phyloP scores from a whole-genome alignment of 2,888 invertebrate genomes.

The Apamea sordens region DNA sequence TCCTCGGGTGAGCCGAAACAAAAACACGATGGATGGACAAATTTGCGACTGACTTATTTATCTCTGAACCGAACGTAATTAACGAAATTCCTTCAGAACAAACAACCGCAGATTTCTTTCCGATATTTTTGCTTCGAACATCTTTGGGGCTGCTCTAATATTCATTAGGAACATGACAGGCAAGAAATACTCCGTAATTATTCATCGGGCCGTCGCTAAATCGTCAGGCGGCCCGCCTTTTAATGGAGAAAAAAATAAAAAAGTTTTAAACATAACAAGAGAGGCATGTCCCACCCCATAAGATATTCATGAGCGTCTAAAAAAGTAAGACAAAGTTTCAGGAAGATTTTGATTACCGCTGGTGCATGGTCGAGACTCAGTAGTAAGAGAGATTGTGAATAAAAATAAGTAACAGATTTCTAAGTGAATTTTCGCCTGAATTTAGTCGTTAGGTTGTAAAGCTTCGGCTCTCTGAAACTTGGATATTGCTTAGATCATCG shows the following conservation, averaged over 20 bases:
- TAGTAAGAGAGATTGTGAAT: conserved; percentile 54
- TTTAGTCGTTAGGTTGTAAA: conserved; percentile 67
- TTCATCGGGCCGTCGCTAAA: conserved; percentile 87
- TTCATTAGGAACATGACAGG: conserved; percentile 89
- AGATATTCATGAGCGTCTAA: conserved; percentile 86
- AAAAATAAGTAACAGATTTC: conserved; percentile 63
- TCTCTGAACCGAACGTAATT: conserved; percentile 83
- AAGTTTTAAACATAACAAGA: conserved; percentile 87
- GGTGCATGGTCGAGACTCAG: conserved; percentile 68
- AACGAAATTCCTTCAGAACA: conserved; percentile 80
- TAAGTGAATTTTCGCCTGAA: conserved; percentile 63
- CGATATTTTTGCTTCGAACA: conserved; percentile 67
- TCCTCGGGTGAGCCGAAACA: conserved; percentile 78
- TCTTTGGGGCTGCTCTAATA: conserved; percentile 79
- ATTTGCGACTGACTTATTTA: conserved; percentile 88
- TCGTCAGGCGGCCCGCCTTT: conserved; percentile 83
- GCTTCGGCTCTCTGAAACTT: conserved; percentile 70
- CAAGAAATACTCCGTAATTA: conserved; percentile 89
- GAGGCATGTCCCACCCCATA: conserved; percentile 82
- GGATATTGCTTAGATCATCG: conserved; percentile 81
- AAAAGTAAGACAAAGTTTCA: conserved; percentile 76
- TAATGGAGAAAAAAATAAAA: conserved; percentile 87
- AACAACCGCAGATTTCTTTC: conserved; percentile 82
- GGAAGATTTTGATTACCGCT: conserved; percentile 82
- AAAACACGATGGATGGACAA: conserved; percentile 87